Conservation (phyloP, 1,140 invertebrate species). For the Pseudomyrmex cubaensis region DNA sequence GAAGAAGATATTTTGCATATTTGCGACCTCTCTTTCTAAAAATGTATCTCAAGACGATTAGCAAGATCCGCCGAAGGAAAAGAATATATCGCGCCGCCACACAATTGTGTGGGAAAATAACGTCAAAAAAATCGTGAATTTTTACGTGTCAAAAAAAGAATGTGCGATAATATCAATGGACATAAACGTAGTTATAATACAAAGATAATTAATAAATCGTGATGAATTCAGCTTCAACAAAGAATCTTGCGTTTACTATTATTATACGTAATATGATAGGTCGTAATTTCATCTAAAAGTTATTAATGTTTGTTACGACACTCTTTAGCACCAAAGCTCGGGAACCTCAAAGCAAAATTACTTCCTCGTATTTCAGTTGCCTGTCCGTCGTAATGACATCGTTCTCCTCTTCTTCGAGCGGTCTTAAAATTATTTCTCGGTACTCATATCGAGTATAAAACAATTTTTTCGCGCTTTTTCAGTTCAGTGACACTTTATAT, state of each 20-base stretch:
- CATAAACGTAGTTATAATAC: too few relatives aligned
- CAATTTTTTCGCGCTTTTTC: constrained; percentile 43
- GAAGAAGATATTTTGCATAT: constrained; percentile 81
- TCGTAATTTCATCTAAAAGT: too few relatives aligned
- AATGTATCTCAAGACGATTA: constrained; percentile 72
- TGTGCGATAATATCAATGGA: background rate
- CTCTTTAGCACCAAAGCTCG: constrained; percentile 54
- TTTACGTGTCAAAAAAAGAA: background rate
- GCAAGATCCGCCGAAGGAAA: constrained; percentile 42
- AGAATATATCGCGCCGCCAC: background rate
- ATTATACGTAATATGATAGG: too few relatives aligned
- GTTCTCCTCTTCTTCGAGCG: constrained; percentile 49
- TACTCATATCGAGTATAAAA: constrained; percentile 38
- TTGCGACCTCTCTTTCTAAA: constrained; percentile 70
- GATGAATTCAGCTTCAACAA: background rate
- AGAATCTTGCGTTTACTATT: background rate
- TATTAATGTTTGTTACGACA: constrained; percentile 31
- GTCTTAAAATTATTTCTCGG: constrained; percentile 59
- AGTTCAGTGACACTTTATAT: constrained; percentile 21
- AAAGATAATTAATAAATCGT: background rate
- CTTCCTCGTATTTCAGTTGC: constrained; percentile 70
- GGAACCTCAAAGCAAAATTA: constrained; percentile 51
- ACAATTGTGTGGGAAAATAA: constrained; percentile 15
- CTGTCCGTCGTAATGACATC: constrained; percentile 38
- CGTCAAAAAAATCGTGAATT: constrained; percentile 2